A percentile compares a stretch with the other conserved stretches of the same genome.
Conservation (phyloP, 1,140 invertebrate genomes). For the Gonatopus flavifemur region DNA sequence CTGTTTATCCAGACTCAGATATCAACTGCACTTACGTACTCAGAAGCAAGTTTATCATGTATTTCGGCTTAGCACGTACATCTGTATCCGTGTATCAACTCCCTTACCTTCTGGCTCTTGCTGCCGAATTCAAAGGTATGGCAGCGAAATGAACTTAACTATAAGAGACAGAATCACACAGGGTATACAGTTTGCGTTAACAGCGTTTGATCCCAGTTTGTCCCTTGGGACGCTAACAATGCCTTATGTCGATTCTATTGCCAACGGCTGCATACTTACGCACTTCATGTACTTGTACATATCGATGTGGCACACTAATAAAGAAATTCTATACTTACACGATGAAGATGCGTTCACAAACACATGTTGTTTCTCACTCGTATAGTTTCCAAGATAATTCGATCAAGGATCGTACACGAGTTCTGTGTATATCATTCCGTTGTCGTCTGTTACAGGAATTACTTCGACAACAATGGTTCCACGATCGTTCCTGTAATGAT, state of each 20-base stretch:
- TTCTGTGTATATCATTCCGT: too few species aligned
- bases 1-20: too few species aligned
- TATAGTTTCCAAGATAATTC: slow-evolving; percentile 30
- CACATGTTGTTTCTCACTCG: slow-evolving; percentile 11
- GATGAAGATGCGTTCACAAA: too few species aligned
- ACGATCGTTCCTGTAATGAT: too few species aligned
- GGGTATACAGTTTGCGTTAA: slow-evolving; percentile 23
- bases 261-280: not conserved
- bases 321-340: too few species aligned
- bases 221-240: slow-evolving; percentile 30
- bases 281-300: slow-evolving; percentile 10
- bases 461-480: too few species aligned
- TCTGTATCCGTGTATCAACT: not conserved
- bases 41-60: too few species aligned
- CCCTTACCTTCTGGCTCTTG: slow-evolving; percentile 3
- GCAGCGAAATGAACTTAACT: slow-evolving; percentile 27
- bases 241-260: slow-evolving; percentile 30
- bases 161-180: slow-evolving; percentile 8
- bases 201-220: slow-evolving; percentile 33
- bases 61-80: too few species aligned
- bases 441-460: too few species aligned
- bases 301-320: too few species aligned
- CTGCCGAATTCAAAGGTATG: slow-evolving; percentile 5
- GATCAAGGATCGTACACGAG: too few species aligned
- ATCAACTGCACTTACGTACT: too few species aligned